These are phyloP conservation scores for Sceliomorpha sp. DNA, from an alignment of 2,888 invertebrate species.

Conservation along the genomic window DNA sequence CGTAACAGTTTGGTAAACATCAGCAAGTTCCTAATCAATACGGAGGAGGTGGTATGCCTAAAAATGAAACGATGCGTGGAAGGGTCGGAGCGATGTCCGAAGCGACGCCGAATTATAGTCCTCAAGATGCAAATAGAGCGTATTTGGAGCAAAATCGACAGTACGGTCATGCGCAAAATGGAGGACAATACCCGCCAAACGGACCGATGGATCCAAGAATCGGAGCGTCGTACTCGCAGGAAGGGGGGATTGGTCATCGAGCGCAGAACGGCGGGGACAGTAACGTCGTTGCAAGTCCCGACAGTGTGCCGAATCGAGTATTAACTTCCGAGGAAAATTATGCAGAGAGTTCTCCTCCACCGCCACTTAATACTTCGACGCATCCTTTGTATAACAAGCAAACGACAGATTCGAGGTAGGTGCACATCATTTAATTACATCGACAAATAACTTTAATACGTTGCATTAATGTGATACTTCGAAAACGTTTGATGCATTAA, in stretches of 20 bases:
- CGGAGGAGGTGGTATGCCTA: constrained; percentile 59
- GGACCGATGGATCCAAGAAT: constrained; percentile 62
- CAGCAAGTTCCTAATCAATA: constrained; percentile 63
- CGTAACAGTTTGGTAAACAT: constrained; percentile 40
- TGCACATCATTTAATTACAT: not conserved
- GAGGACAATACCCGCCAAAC: constrained; percentile 59
- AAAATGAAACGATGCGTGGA: constrained; percentile 60
- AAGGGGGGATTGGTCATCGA: constrained; percentile 51
- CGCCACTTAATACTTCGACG: constrained; percentile 86
- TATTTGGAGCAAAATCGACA: constrained; percentile 60
- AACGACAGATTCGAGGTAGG: constrained; percentile 70
- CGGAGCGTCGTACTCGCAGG: constrained; percentile 64
- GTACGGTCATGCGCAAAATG: constrained; percentile 53
- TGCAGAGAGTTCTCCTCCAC: constrained; percentile 82
- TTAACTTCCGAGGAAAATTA: constrained; percentile 77
- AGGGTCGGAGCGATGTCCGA: constrained; percentile 44
- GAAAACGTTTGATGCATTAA: no score
- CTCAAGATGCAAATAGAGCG: constrained; percentile 64
- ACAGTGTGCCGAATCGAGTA: constrained; percentile 75
- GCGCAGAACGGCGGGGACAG: constrained; percentile 62
- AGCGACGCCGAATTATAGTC: constrained; percentile 40
- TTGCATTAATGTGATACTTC: no score
- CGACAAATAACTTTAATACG: not conserved
- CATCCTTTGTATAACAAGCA: constrained; percentile 84
- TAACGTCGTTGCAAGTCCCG: constrained; percentile 50